These are phyloP conservation scores for Hemistola chrysoprasaria DNA, from an alignment of 2,888 invertebrate genomes.

Conservation along the genomic window DNA sequence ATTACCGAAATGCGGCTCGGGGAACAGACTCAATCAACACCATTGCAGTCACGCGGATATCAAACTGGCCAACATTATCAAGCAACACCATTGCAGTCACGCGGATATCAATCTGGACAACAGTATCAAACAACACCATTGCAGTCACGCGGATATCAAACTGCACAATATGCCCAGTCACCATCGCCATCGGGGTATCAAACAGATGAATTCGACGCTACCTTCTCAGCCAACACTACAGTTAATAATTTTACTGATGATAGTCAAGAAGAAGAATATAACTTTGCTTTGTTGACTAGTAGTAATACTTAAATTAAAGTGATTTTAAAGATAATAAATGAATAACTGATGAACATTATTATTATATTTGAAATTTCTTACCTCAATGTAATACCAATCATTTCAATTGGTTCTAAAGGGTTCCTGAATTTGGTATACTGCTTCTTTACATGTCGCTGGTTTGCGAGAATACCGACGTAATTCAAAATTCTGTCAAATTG, in stretches of 20 bases:
- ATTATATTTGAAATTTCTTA: too few relatives aligned
- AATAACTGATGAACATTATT: too few relatives aligned
- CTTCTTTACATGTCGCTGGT: too few relatives aligned
- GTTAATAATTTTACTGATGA: slow-evolving; percentile 28
- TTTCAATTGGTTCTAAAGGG: too few relatives aligned
- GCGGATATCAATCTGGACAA: slow-evolving; percentile 25
- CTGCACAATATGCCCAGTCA: slow-evolving; percentile 29
- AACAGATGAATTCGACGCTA: slow-evolving; percentile 22
- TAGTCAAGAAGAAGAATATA: slow-evolving; percentile 30
- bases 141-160: slow-evolving; percentile 29
- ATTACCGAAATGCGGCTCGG: slow-evolving; percentile 17
- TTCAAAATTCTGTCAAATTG: too few relatives aligned
- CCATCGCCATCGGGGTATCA: too few relatives aligned
- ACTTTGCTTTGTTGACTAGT: slow-evolving; percentile 29
- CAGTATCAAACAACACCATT: slow-evolving; percentile 19
- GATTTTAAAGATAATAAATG: too few relatives aligned
- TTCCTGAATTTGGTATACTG: too few relatives aligned
- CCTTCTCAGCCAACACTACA: slow-evolving; percentile 24
- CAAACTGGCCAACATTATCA: too few relatives aligned
- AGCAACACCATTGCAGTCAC: slow-evolving; percentile 29
- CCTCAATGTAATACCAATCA: too few relatives aligned
- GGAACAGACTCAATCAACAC: slow-evolving; percentile 17
- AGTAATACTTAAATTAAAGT: slow-evolving; percentile 25
- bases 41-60: too few relatives aligned
- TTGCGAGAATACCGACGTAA: too few relatives aligned